Base-by-base conservation (phyloP, 2,113 vertebrate species). In the Gymnobelideus leadbeateri region DNA sequence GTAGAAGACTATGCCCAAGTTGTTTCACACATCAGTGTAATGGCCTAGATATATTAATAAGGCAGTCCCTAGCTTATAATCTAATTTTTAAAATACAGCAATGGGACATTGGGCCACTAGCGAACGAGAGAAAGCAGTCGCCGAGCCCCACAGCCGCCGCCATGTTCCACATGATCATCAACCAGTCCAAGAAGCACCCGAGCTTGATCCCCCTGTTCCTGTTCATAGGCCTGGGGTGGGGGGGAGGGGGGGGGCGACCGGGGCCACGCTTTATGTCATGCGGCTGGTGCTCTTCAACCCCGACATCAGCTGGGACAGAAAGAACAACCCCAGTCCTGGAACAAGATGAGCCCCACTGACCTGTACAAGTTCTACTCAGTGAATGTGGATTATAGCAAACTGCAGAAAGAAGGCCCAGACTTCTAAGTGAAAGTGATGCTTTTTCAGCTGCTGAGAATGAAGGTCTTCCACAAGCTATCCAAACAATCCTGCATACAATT, bases 251-350 rank as follows among this genome's bases (percentile, higher is more conserved):
- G 99, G 51, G 98, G 98, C 0, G n/a, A 0, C 97, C 61, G 99
- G 99, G 2, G 99, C 99, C 46, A 1, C 96, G 53, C 9, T 98
- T 10, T 99, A 99, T 95, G 97, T 99, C 0, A 92, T 98, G 95
- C 99, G 99, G 10, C 97, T 99, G 97, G 99, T 98, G 0, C 0
- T 99, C 95, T 99, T 98, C 97, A 99, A 99, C 97, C 99, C 99
- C 1, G 99, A 99, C 52, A 99, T 99, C 95, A 95, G 99, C 98
- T 99, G 99, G 99, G 99, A 99, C 98, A 99, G 57, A 97, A 99
- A 99, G 96, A 99, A 99, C 98, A 99, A 99, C 97, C 99, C 99
- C 14, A 99, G 97, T 99, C 99, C 53, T 99, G 99, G 99, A 99
- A 99, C 98, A 99, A 99, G 97, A 12, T 99, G 96, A 94, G 92